Percentiles rank a stretch among this genome's conserved stretches.
These are phyloP conservation scores for Trogon surrucura DNA, from an alignment of 2,113 vertebrate species.

Conservation along the genomic window DNA sequence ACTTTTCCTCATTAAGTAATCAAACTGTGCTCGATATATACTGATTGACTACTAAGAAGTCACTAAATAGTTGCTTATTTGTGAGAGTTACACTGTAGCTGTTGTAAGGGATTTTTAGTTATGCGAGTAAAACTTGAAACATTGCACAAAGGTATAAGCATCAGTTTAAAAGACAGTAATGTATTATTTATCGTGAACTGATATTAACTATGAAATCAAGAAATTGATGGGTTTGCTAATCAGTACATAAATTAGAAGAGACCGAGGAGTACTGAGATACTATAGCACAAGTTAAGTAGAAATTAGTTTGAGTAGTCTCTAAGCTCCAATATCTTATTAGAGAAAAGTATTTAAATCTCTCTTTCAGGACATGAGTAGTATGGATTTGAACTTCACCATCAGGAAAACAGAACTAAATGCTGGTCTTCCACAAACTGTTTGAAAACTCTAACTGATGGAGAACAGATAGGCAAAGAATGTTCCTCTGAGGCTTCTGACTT, in stretches of 20 bases:
- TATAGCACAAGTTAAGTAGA: not conserved
- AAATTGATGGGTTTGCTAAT: not conserved
- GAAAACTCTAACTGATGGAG: not conserved
- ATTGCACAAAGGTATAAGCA: not conserved
- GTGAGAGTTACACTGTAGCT: fast-evolving
- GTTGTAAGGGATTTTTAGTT: not conserved
- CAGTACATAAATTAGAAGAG: not conserved
- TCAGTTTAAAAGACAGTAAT: not conserved
- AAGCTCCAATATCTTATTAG: not conserved
- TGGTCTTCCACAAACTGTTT: not conserved
- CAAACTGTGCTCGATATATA: not conserved
- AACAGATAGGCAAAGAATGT: not conserved
- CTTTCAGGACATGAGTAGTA: not conserved
- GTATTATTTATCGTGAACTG: not conserved
- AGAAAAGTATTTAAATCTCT: not conserved
- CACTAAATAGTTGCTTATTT: not conserved
- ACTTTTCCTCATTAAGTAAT: not conserved
- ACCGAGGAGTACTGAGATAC: not conserved
- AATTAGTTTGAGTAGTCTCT: not conserved
- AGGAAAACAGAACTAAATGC: not conserved
- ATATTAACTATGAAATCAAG: not conserved
- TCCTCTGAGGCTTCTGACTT: not conserved
- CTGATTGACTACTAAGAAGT: not conserved
- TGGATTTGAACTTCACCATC: not conserved
- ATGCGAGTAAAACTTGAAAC: not conserved